Evolutionary conservation across 2,113 vertebrate species (phyloP), one percentile per base, ranked within the genome.

Genomic region (Zapus hudsonius): DNA sequence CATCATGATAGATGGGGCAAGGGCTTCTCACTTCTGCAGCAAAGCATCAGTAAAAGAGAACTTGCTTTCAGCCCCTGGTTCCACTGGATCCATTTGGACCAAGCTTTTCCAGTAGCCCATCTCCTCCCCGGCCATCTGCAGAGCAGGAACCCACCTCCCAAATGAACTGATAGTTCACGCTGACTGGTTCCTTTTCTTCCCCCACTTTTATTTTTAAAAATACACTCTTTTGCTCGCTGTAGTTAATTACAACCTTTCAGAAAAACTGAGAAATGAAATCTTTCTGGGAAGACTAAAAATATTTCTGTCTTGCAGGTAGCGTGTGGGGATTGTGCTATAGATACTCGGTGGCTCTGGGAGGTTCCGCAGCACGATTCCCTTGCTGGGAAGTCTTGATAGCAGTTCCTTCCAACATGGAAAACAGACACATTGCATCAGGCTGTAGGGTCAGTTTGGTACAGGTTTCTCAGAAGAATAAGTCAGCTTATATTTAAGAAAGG

Each of bases 231-330:
- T 78, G 79, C 80, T 96, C 57, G 3, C 87, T 74, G 92, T 10
- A 29, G 96, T 91, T 96, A 97, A 96, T 96, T 96, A 96, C 80
- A 96, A 78, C 95, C 95, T 97, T 96, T 96, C 95, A 96, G 94
- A 90, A 93, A 96, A 91, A 44, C 94, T 70, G 85, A 90, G 94
- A 95, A 94, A 91, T 94, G 86, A 94, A 74, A 87, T 96, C 87
- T 95, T 95, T 96, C 95, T 94, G 94, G 92, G 84, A 92, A 91
- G 61, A 27, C 95, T 96, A 96, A 96, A 96, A 96, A 96, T 96
- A 95, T 74, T 95, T 94, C 57, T 5, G 22, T 93, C 84, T 92
- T 81, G 63, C 95, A 96, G 97, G 94, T 94, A 96, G 92, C 72
- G 29, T 0, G 23, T 57, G 52, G n/a, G 55, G 55, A 75, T 3